These are phyloP conservation scores for Ceuthmochares aereus DNA, from an alignment of 2,113 vertebrate genomes.

Conservation along the genomic window DNA sequence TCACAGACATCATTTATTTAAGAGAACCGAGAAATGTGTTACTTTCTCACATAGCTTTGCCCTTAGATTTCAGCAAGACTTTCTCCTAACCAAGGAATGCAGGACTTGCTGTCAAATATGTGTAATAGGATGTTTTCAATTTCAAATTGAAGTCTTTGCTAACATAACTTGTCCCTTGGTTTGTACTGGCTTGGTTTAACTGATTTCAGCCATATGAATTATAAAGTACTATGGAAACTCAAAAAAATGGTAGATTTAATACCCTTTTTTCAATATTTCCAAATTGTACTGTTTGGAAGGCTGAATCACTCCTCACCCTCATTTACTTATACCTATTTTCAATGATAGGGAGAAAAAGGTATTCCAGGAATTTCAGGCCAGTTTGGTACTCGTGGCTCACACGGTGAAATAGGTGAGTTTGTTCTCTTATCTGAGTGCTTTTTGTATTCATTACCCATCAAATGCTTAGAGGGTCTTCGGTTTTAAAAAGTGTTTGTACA, in stretches of 20 bases:
- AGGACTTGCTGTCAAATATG: not conserved
- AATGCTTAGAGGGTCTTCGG: not conserved
- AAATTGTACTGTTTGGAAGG: not conserved
- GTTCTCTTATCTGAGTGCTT: not conserved
- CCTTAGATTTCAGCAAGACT: not conserved
- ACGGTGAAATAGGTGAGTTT: slow-evolving; percentile 84
- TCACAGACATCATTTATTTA: not conserved
- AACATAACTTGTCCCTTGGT: not conserved
- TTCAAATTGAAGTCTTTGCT: not conserved
- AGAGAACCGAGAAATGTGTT: not conserved
- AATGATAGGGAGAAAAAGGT: slow-evolving; percentile 86
- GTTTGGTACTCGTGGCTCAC: slow-evolving; percentile 79
- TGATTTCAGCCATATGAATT: not conserved
- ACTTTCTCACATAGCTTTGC: not conserved
- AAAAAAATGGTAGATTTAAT: not conserved
- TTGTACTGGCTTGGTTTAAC: not conserved
- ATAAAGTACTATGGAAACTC: not conserved
- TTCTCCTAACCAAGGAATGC: not conserved
- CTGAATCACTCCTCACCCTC: not conserved
- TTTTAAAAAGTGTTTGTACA: not conserved
- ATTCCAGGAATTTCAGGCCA: slow-evolving; percentile 80
- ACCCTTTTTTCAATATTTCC: not conserved
- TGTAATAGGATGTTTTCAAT: not conserved
- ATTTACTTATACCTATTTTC: not conserved
- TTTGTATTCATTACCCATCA: not conserved